Evolutionary conservation across 1,140 invertebrate species (phyloP), one percentile per base, ranked within the genome.

Genomic region (Listronotus bonariensis): DNA sequence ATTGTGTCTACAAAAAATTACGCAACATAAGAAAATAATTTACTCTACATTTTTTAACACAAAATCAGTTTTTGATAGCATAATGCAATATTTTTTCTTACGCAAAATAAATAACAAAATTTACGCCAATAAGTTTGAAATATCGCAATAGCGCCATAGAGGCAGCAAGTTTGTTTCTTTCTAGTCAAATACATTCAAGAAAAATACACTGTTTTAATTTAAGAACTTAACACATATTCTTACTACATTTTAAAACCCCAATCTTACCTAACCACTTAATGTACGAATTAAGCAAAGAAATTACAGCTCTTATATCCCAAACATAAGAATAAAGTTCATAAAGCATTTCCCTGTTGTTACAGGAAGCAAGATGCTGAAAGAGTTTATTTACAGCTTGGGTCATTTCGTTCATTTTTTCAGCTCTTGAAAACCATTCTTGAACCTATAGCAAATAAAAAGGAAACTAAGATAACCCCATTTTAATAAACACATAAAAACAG

Each of bases 241-340:
- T 4, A 2, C 7, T 12, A 10, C 2, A 12, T 8, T 54, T 10
- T 26, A 26, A 26, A 26, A 5, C 20, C 20, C 20, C 1, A 26
- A 26, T 72, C 74, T 70, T 73, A 95, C 93, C 90, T 52, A 98
- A 84, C 96, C 96, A 98, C 72, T 93, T 89, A n/a, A 97, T 83
- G 79, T 95, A 97, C 55, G 92, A 92, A 77, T 95, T 92, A 43
- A 97, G 85, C 49, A 96, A 81, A 6, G 91, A 92, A 9, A 97
- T 85, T 14, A 96, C 91, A 38, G 92, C 92, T 72, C 92, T 85
- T 77, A 98, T 89, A 77, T 98, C 96, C 93, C 95, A 97, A 20
- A 97, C 83, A 77, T 98, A 98, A 0, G 93, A 90, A 77, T 94
- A 96, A 36, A 98, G 80, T 79, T 98, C 95, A 71, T 96, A 93